Base-by-base conservation (phyloP, 2,888 invertebrate genomes). In the Drosophila prolongata region DNA sequence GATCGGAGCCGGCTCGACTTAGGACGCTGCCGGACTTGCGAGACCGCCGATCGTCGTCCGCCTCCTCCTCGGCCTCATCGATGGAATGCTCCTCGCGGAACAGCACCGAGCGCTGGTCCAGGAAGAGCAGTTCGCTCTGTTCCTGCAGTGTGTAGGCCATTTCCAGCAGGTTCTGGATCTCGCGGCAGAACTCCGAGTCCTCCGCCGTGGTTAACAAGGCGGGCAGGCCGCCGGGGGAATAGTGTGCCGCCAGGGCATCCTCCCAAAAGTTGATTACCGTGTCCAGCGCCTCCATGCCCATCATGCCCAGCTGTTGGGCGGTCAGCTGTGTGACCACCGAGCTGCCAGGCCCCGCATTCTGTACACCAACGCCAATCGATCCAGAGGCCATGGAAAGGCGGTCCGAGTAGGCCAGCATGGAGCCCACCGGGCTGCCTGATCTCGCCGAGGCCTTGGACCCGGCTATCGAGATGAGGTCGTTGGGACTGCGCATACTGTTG, bases 191-290 rank as follows among this genome's bases (percentile, higher is more conserved):
- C 90, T 96, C 96, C 0, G 97, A 96, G 91, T 97, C 97, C 90
- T 97, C 97, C 16, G 96, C 95, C 24, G 96, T 95, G 10, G 96
- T 95, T 77, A 97, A 94, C 37, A 96, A 95, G 1, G 95, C 94
- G 2, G 91, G 91, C 3, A 92, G 81, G 43, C 92, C 92, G 10
- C 90, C 92, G 37, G 90, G 92, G 69, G 84, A 94, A 93, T 89
- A 94, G 90, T 97, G 97, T 42, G 96, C 95, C 0, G 96, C 95
- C 77, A 98, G 93, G 11, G 98, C 98, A 92, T 98, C 98, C 92
- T 99, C 98, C 98, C 98, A 98, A 91, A 96, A 97, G 90, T 96
- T 96, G 78, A 98, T 96, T 73, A 97, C 97, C 16, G 96, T 96
- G 90, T 98, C 98, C 80, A 98, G 92, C 0, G 98, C 97, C 92